Conservation (phyloP, 2,113 vertebrate species). For the Toxostoma redivivum region DNA sequence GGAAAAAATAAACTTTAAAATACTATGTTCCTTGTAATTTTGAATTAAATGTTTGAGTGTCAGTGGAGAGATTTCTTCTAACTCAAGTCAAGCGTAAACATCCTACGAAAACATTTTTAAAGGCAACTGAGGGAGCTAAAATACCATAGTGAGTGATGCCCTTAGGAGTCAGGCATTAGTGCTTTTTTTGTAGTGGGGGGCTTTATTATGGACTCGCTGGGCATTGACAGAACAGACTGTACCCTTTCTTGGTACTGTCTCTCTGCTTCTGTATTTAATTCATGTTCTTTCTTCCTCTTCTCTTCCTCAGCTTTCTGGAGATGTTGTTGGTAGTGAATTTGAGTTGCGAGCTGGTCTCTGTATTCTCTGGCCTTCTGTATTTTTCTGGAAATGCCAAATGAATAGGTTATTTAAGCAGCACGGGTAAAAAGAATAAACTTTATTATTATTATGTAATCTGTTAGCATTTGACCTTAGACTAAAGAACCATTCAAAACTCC, state of each 20-base stretch:
- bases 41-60: neutral
- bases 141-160: neutral
- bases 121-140: neutral
- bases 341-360: constrained; percentile 75
- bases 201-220: neutral
- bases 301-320: constrained; percentile 43
- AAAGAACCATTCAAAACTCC: neutral
- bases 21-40: neutral
- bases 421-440: neutral
- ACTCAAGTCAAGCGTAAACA: neutral
- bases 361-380: constrained; percentile 57
- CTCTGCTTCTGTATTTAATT: constrained; percentile 46
- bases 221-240: constrained; percentile 63
- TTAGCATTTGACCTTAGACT: neutral
- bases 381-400: constrained; percentile 59
- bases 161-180: neutral
- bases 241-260: constrained; percentile 66
- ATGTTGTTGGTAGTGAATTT: constrained; percentile 70
- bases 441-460: neutral
- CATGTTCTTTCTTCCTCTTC: constrained; percentile 67
- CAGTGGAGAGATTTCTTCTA: neutral
- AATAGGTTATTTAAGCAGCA: neutral
- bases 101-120: neutral
- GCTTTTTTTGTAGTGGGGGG: constrained; percentile 77
- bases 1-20: neutral